Evolutionary conservation across 2,113 vertebrate genomes (phyloP).

Genomic region (Mesembrinibis cayennensis): DNA sequence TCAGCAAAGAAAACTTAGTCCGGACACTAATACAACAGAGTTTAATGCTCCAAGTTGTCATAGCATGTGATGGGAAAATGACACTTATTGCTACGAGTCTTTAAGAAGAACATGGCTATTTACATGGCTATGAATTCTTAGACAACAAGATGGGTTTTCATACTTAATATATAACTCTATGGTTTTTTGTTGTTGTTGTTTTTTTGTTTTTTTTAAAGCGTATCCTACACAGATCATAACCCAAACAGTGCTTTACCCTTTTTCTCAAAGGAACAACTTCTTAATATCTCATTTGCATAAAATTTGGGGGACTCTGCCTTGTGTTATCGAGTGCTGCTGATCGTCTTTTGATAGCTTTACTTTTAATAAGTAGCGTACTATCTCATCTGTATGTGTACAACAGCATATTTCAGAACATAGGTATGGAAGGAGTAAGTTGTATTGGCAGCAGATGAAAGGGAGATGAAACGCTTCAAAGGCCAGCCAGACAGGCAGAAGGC

Average conservation of each 20-base stretch:
- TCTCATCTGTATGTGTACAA: constrained; percentile 29
- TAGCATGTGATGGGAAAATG: not conserved
- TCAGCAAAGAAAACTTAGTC: not conserved
- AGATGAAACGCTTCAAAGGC: constrained; percentile 51
- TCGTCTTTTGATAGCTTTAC: constrained; percentile 27
- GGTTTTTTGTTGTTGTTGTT: too few relatives aligned
- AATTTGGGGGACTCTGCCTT: not conserved
- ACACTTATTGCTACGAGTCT: not conserved
- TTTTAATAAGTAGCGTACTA: constrained; percentile 21
- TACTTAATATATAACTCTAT: not conserved
- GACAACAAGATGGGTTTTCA: not conserved
- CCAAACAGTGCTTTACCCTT: not conserved
- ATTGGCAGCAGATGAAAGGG: constrained; percentile 62
- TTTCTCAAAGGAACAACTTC: not conserved
- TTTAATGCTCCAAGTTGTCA: not conserved
- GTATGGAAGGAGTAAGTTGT: constrained; percentile 25
- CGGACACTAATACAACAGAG: too few relatives aligned
- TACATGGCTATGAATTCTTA: not conserved
- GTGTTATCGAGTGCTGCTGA: not conserved
- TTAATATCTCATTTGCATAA: not conserved
- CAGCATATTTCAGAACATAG: constrained; percentile 35
- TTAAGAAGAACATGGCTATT: not conserved
- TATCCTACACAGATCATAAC: not conserved
- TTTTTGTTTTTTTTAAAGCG: not conserved
- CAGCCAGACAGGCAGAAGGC: constrained; percentile 37